These are phyloP conservation scores for Leptopilina syphax DNA, from an alignment of 2,888 invertebrate species.

Conservation along the genomic window DNA sequence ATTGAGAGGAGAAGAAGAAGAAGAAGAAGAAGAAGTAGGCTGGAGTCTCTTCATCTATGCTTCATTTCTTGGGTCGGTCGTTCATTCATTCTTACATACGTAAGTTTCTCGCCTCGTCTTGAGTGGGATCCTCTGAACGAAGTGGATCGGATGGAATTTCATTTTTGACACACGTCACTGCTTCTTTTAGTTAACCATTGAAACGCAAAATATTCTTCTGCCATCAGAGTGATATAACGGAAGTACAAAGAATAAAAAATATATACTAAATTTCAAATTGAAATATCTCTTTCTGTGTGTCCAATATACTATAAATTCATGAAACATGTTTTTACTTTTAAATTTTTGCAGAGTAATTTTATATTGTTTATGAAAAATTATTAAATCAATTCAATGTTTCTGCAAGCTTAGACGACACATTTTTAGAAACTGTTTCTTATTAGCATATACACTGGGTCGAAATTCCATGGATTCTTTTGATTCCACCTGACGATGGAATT, in stretches of 20 bases:
- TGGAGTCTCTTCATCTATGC: constrained; percentile 50
- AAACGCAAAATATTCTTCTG: constrained; percentile 55
- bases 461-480: background rate
- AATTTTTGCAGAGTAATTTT: background rate
- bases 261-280: constrained; percentile 14
- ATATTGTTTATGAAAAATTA: too few species aligned
- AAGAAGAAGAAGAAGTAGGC: constrained; percentile 47
- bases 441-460: too few species aligned
- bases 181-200: constrained; percentile 56
- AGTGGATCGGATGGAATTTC: constrained; percentile 71
- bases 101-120: constrained; percentile 58
- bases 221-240: constrained; percentile 16
- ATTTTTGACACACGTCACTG: constrained; percentile 65
- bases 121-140: constrained; percentile 66
- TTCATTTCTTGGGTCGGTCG: constrained; percentile 52
- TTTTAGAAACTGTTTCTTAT: too few species aligned
- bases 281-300: background rate
- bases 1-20: constrained; percentile 56
- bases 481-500: constrained; percentile 21
- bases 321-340: background rate
- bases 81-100: constrained; percentile 67
- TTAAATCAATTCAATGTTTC: too few species aligned
- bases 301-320: too few species aligned
- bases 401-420: too few species aligned
- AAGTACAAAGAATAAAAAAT: constrained; percentile 31